These are phyloP conservation scores for Plebejus anna DNA, from an alignment of 2,888 invertebrate genomes.

Conservation along the genomic window DNA sequence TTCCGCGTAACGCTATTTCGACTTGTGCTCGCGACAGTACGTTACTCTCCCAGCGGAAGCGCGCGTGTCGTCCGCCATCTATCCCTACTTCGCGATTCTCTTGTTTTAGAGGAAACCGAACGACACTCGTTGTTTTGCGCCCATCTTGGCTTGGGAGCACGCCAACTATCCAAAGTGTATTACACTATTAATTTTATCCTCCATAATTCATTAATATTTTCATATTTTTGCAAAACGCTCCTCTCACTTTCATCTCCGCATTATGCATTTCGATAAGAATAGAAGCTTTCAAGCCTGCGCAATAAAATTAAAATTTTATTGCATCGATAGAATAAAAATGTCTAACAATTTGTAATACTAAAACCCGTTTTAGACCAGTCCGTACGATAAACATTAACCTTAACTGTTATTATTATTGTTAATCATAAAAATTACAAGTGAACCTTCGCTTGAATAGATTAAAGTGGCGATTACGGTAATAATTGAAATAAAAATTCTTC, in stretches of 20 bases:
- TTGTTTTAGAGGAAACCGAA: conserved; percentile 73
- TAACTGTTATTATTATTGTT: conserved; percentile 17
- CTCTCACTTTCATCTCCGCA: neutral
- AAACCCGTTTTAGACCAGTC: conserved; percentile 11
- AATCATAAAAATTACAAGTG: conserved; percentile 18
- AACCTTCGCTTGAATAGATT: conserved; percentile 5
- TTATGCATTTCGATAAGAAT: conserved; percentile 6
- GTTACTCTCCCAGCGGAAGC: conserved; percentile 58
- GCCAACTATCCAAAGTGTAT: conserved; percentile 65
- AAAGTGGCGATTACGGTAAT: neutral
- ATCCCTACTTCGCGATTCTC: conserved; percentile 66
- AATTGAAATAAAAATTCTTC: conserved; percentile 18
- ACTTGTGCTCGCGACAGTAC: conserved; percentile 37
- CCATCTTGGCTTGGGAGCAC: conserved; percentile 63
- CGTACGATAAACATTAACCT: conserved; percentile 4
- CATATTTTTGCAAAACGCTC: conserved; percentile 1
- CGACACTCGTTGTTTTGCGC: conserved; percentile 66
- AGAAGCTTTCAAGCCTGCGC: neutral
- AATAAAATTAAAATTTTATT: conserved; percentile 11
- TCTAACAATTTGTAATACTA: neutral
- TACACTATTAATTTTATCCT: conserved; percentile 44
- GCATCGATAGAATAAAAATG: neutral
- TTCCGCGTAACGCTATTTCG: neutral
- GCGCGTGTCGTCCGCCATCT: conserved; percentile 69
- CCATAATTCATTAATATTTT: conserved; percentile 30